Base-by-base conservation (phyloP, 1,140 invertebrate species). In the Thaumatotibia leucotreta region DNA sequence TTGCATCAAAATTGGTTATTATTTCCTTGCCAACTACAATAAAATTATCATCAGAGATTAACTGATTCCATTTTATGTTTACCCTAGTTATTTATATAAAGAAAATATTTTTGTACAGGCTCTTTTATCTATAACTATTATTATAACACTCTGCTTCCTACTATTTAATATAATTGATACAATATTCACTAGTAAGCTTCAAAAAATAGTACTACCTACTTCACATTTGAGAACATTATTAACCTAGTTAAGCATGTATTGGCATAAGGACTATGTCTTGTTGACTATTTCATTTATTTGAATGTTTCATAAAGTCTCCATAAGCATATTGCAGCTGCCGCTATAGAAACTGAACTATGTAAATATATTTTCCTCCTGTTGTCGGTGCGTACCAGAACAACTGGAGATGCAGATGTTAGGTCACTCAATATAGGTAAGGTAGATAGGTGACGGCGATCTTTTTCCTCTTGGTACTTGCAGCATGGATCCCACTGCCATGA, bases 401-500 rank as follows among this genome's bases (percentile, higher is more conserved):
- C 93, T 2, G 95, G 95, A 23, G 93, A 93, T 23, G 93, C 92
- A 35, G 94, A 93, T 58, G 93, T 93, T 33, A 96, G 80, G 69
- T 93, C 92, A 77, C 93, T 92, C 64, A 93, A 83, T 68, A 95
- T 88, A 66, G 95, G 94, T 50, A 96, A 83, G 67, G 89, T 92
- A 11, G 92, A 76, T 69, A 92, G 77, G 76, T 91, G 92, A 24
- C 92, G 91, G 17, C 92, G 82, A 84, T 94, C 76, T 70, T 88
- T 91, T 71, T 92, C 91, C 79, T 87, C 86, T 79, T 97, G 96
- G 87, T 98, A 98, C 88, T 97, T 96, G 79, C 96, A 97, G 86
- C 97, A 98, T 5, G 96, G 96, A 91, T 98, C 97, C 92, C 96
- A 96, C 83, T 97, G 96, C 97, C 97, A 98, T 3, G 96, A 96